Percentiles rank a stretch among this genome's conserved stretches.
Conservation (phyloP, 2,888 invertebrate species). For the Cosmia pyralina region DNA sequence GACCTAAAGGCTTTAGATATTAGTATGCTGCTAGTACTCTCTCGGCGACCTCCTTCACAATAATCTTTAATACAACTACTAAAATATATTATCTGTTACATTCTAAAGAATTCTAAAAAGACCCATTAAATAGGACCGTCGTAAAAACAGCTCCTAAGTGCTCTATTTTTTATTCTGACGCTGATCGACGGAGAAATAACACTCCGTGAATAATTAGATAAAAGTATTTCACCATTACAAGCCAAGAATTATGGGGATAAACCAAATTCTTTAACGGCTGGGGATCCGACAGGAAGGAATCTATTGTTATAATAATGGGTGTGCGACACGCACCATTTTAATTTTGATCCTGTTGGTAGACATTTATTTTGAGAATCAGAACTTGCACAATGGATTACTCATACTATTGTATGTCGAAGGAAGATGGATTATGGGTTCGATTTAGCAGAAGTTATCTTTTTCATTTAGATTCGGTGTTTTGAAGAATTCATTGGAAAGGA, state of each 20-base stretch:
- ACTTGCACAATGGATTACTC: conserved; percentile 22
- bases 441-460: conserved; percentile 7
- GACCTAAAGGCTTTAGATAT: neutral
- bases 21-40: neutral
- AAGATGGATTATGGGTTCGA: conserved; percentile 20
- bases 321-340: conserved; percentile 56
- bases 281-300: conserved; percentile 48
- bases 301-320: conserved; percentile 51
- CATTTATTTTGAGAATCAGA: conserved; percentile 16
- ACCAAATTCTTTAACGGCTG: conserved; percentile 48
- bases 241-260: conserved; percentile 54
- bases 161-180: conserved; percentile 22
- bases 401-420: neutral
- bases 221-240: conserved; percentile 43
- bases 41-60: neutral
- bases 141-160: conserved; percentile 23
- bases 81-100: neutral
- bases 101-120: conserved; percentile 12
- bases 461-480: neutral
- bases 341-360: conserved; percentile 41
- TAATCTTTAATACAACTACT: neutral
- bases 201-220: conserved; percentile 54
- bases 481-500: neutral
- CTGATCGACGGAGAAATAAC: conserved; percentile 36
- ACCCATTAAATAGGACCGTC: neutral